phyloP scores from a whole-genome alignment of 2,797 vertebrate genomes.

The Tenualosa ilisha region DNA sequence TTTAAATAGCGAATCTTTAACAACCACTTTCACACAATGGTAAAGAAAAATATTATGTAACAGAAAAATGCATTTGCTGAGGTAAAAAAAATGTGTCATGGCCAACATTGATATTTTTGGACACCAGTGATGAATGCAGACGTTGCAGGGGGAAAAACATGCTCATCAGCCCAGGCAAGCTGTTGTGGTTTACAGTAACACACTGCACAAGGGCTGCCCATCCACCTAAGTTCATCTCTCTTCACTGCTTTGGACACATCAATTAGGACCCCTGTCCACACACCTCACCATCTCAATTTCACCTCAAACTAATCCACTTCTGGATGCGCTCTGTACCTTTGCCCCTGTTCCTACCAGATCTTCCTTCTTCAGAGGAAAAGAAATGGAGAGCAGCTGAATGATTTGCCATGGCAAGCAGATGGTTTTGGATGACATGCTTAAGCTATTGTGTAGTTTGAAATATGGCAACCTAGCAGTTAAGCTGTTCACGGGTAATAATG shows the following conservation, averaged over 20 bases:
- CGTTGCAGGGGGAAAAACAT: background rate
- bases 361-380: background rate
- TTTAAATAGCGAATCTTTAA: background rate
- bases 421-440: background rate
- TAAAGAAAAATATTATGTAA: background rate
- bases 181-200: background rate
- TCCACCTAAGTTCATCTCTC: background rate
- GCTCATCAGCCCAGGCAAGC: background rate
- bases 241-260: background rate
- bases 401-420: background rate
- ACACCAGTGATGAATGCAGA: background rate
- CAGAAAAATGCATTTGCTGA: background rate
- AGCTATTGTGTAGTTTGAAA: too few species aligned
- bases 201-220: background rate
- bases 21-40: background rate
- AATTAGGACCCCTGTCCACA: background rate
- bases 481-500: too few species aligned
- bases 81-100: background rate
- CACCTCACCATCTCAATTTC: background rate
- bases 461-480: too few species aligned
- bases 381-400: background rate
- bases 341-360: background rate
- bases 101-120: constrained; percentile 2
- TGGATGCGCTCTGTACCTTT: background rate
- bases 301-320: background rate